Evolutionary conservation across 2,113 vertebrate genomes (phyloP), one percentile per base, ranked within the genome.

Genomic region (Seriola aureovittata): DNA sequence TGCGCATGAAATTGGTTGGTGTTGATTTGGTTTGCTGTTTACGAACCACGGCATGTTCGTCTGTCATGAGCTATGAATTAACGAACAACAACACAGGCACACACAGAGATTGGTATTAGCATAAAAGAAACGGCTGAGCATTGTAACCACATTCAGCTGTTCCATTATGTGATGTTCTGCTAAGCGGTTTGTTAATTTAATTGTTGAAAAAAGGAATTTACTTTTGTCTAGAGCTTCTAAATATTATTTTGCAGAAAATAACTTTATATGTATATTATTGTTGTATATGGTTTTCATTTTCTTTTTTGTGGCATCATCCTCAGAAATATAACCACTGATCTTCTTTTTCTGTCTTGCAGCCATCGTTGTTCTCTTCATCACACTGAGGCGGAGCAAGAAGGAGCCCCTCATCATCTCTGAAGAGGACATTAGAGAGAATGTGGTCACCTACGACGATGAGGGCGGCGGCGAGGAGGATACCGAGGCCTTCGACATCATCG

Each of bases 381-480:
- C 97, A 0, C 88, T 99, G 90, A 95, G 97, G 77, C 96, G 96
- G 36, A 97, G 96, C 89, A 99, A 98, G 84, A 99, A 99, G 69
- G 98, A 99, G 77, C 97, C 97, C 0, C 94, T 99, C 40, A 97
- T 99, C 81, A 97, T 99, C 87, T 98, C 98, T 0, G 97, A 99
- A 71, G 98, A 99, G 91, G 98, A 99, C 0, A 95, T 99, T 10
- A 88, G 98, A 38, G 98, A 99, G 94, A 99, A 99, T 0, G 97
- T 99, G 80, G 98, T 99, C 68, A 98, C 98, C 5, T 99, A 99
- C 0, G 98, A 99, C 3, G 98, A 99, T 0, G 98, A 99, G 78
- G 98, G 98, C 0, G 98, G 98, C 0, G 98, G 98, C 1, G 98
- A 99, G 90, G 97, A 98, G 83, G 98, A 99, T 92, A 99, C 98